These are phyloP conservation scores for Drosophila triauraria DNA, from an alignment of 1,140 invertebrate species.

Conservation along the genomic window DNA sequence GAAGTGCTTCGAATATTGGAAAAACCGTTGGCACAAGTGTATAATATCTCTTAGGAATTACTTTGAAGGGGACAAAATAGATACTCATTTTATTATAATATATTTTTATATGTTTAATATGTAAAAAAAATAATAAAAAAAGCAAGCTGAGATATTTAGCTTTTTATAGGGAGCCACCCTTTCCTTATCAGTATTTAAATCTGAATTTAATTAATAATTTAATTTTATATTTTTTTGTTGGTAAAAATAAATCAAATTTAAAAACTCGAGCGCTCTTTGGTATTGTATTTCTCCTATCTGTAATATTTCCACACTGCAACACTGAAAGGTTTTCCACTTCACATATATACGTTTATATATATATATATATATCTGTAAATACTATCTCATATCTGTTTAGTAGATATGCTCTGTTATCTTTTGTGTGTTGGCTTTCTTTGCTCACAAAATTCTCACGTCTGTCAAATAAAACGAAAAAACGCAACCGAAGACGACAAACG, in stretches of 20 bases:
- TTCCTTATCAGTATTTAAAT: no score
- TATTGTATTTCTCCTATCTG: slow-evolving; percentile 10
- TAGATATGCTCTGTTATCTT: slow-evolving; percentile 73
- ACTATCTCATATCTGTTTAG: slow-evolving; percentile 11
- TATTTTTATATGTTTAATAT: no score
- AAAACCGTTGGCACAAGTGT: no score
- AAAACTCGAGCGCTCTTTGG: not conserved
- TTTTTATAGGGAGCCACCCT: no score
- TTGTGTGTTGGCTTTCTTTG: slow-evolving; percentile 59
- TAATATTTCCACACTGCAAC: slow-evolving; percentile 8
- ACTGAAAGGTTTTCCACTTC: slow-evolving; percentile 51
- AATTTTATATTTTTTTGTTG: no score
- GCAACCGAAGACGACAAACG: slow-evolving; percentile 43
- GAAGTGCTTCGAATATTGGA: no score
- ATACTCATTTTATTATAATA: no score
- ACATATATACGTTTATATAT: slow-evolving; percentile 6
- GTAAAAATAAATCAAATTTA: not conserved
- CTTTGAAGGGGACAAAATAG: no score
- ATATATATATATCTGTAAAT: slow-evolving; percentile 13
- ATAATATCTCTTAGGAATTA: no score
- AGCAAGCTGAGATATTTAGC: no score
- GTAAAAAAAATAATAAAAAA: no score
- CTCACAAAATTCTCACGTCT: slow-evolving; percentile 78
- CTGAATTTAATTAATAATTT: no score
- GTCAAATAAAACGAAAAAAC: slow-evolving; percentile 61